A percentile compares a stretch with the other conserved stretches of the same genome.
phyloP scores from a whole-genome alignment of 1,140 invertebrate genomes.

The Euschistus heros region DNA sequence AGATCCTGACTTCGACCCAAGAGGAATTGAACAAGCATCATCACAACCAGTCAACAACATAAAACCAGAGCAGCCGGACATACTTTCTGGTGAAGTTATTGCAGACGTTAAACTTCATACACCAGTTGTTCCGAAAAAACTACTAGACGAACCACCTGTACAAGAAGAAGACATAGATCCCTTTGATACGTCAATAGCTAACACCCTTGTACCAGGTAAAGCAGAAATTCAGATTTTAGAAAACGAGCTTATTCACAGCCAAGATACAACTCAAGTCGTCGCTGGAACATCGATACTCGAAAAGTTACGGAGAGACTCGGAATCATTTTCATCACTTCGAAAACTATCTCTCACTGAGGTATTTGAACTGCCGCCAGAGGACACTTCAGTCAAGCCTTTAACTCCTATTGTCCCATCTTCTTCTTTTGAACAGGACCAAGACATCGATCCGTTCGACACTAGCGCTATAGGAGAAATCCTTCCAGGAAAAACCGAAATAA shows the following conservation, averaged over 20 bases:
- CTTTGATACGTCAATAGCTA: slow-evolving; percentile 66
- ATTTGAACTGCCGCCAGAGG: slow-evolving; percentile 23
- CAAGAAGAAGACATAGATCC: slow-evolving; percentile 44
- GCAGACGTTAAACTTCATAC: slow-evolving; percentile 29
- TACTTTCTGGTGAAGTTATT: slow-evolving; percentile 28
- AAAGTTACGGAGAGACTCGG: slow-evolving; percentile 17
- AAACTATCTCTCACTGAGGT: slow-evolving; percentile 9
- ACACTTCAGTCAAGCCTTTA: slow-evolving; percentile 31
- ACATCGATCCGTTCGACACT: slow-evolving; percentile 71
- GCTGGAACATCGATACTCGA: slow-evolving; percentile 10
- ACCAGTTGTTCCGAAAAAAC: slow-evolving; percentile 29
- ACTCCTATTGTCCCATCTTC: slow-evolving; percentile 29
- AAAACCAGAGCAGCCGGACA: slow-evolving; percentile 23
- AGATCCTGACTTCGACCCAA: slow-evolving; percentile 49
- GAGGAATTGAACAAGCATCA: slow-evolving; percentile 31
- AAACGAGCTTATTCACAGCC: slow-evolving; percentile 43
- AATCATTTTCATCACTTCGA: background rate
- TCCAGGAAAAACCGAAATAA: slow-evolving; percentile 61
- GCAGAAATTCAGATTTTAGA: slow-evolving; percentile 63
- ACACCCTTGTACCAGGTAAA: slow-evolving; percentile 54
- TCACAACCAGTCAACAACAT: background rate
- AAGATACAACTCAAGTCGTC: background rate
- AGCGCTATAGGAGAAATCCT: slow-evolving; percentile 57
- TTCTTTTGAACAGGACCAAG: slow-evolving; percentile 37
- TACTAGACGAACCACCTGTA: slow-evolving; percentile 12